Conservation (phyloP, 2,888 invertebrate species). For the Polymixis flavicincta region DNA sequence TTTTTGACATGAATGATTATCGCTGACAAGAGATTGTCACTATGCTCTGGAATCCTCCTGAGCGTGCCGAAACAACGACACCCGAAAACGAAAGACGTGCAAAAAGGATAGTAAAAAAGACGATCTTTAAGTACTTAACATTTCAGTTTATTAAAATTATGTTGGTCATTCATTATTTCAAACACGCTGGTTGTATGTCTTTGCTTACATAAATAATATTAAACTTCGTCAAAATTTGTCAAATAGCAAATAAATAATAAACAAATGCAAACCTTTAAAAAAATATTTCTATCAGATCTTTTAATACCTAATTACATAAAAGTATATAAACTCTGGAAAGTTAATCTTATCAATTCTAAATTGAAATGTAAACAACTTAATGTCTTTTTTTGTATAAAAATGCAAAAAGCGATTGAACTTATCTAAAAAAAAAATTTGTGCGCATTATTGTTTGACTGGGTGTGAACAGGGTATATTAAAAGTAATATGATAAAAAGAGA, state of each 20-base stretch:
- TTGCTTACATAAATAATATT: slow-evolving; percentile 39
- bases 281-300: slow-evolving; percentile 59
- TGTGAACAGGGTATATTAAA: slow-evolving; percentile 5
- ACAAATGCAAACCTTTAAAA: slow-evolving; percentile 44
- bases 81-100: background rate
- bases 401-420: slow-evolving; percentile 55
- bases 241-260: slow-evolving; percentile 42
- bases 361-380: slow-evolving; percentile 22
- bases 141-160: slow-evolving; percentile 60
- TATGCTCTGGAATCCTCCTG: background rate
- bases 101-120: slow-evolving; percentile 17
- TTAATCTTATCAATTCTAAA: slow-evolving; percentile 49
- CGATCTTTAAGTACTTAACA: slow-evolving; percentile 60
- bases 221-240: slow-evolving; percentile 32
- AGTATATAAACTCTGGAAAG: slow-evolving; percentile 50
- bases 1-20: no score
- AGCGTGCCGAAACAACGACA: background rate
- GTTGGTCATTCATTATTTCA: slow-evolving; percentile 59
- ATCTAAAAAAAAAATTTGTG: slow-evolving; percentile 45
- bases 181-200: slow-evolving; percentile 45
- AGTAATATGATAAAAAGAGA: background rate
- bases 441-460: slow-evolving; percentile 21
- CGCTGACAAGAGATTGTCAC: background rate
- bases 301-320: slow-evolving; percentile 27
- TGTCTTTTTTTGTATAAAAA: slow-evolving; percentile 49